These are phyloP conservation scores for Sandelia bainsii DNA, from an alignment of 2,797 vertebrate genomes.

Conservation along the genomic window DNA sequence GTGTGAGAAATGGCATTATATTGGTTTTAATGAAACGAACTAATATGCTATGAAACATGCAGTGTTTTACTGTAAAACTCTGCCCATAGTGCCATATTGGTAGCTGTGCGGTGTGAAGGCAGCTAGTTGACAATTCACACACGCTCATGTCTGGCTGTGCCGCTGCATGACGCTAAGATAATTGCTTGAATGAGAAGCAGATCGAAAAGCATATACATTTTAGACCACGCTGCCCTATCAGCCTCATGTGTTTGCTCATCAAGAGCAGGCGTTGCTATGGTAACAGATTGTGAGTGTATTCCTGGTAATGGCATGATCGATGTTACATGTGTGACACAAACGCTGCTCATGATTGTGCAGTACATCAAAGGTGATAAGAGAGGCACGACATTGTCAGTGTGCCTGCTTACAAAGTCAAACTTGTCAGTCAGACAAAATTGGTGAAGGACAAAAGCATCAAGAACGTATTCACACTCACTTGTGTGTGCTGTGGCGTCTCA, in stretches of 20 bases:
- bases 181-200: slow-evolving; percentile 62
- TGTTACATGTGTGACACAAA: slow-evolving; percentile 63
- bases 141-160: slow-evolving; percentile 54
- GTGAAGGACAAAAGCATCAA: slow-evolving; percentile 59
- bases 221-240: slow-evolving; percentile 44
- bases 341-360: slow-evolving; percentile 48
- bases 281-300: slow-evolving; percentile 58
- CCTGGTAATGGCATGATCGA: slow-evolving; percentile 68
- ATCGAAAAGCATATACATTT: slow-evolving; percentile 72
- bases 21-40: slow-evolving; percentile 38
- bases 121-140: slow-evolving; percentile 63
- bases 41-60: slow-evolving; percentile 50
- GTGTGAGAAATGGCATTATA: slow-evolving; percentile 36
- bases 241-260: slow-evolving; percentile 25
- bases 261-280: slow-evolving; percentile 67
- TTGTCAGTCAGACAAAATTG: slow-evolving; percentile 12
- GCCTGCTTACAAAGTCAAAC: slow-evolving; percentile 43
- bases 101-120: slow-evolving; percentile 30
- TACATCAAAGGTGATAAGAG: slow-evolving; percentile 53
- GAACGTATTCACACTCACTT: slow-evolving; percentile 46
- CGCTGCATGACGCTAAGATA: slow-evolving; percentile 66
- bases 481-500: slow-evolving; percentile 5
- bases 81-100: slow-evolving; percentile 15
- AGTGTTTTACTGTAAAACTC: slow-evolving; percentile 36
- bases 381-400: slow-evolving; percentile 33